Base-by-base conservation (phyloP, 2,113 vertebrate genomes). In the Leucosticte australis region DNA sequence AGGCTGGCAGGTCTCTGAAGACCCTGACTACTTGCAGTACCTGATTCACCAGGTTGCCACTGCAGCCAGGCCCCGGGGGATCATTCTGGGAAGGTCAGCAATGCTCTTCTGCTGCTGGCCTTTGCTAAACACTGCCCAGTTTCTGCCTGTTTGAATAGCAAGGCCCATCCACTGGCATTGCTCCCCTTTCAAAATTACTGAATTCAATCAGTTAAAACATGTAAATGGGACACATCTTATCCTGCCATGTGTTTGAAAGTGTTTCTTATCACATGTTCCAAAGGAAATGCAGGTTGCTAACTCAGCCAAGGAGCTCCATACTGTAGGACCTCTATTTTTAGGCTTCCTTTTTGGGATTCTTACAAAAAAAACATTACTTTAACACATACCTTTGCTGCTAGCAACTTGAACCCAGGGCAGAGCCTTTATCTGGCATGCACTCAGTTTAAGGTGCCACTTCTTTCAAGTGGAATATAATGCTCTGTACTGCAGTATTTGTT, bases 401-500 rank as follows among this genome's bases (percentile, higher is more conserved):
- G 78, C 33, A 91, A 95, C 74, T 79, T 85, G 83, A 96, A 94
- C 60, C 57, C 53, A 8, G 27, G 56, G 83, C 24, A 83, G 28
- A 79, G 21, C 37, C 57, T 92, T 87, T 92, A 82, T 89, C 65
- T 91, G 31, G 22, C 46, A 76, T 22, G 50, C 26, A 65, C 57
- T 82, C 49, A 65, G 27, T 63, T 78, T 50, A 81, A 84, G 81
- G 88, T 90, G 71, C 90, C 56, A 83, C 79, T 95, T 90, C 59
- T 67, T 93, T 91, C 57, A 76, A 95, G 80, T 75, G 49, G 52
- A 94, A 75, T 69, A 56, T 73, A 91, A 92, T 64, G 81, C 70
- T 82, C 73, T 64, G n/a, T 49, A 64, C 23, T 27, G 11, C 52
- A 60, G 64, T 68, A 89, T 96, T 97, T 96, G 74, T 79, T 94